A percentile compares a stretch with the other conserved stretches of the same genome.
Conservation (phyloP, 1,140 invertebrate species). For the Zophobas morio region DNA sequence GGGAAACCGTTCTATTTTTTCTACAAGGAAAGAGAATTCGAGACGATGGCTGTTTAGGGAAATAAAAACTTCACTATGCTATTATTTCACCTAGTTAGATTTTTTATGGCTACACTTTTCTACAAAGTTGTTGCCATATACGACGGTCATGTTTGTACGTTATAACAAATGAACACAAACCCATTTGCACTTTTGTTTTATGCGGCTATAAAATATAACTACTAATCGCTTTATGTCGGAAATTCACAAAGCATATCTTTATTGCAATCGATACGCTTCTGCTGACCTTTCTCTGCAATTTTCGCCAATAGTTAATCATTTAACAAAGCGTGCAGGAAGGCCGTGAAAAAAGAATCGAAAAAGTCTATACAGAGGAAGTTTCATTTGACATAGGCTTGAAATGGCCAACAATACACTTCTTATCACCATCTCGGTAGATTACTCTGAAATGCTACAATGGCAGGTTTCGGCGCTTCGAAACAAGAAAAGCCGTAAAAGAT, state of each 20-base stretch:
- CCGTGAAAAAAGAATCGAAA: neutral
- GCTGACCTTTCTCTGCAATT: neutral
- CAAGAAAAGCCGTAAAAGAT: constrained; percentile 41
- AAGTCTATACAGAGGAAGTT: constrained; percentile 3
- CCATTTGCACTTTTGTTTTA: constrained; percentile 32
- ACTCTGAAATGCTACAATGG: constrained; percentile 36
- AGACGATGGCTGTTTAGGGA: neutral
- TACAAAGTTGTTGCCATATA: too few species aligned
- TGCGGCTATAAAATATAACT: constrained; percentile 14
- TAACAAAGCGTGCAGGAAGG: neutral
- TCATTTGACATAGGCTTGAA: constrained; percentile 30
- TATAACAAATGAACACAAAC: constrained; percentile 30
- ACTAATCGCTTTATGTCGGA: constrained; percentile 11
- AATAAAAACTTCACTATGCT: neutral
- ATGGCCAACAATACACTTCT: constrained; percentile 29
- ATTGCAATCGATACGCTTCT: constrained; percentile 3
- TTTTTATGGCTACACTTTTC: too few species aligned
- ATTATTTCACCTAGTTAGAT: too few species aligned
- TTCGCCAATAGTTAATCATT: neutral
- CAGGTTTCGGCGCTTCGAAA: constrained; percentile 27
- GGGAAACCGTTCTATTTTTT: neutral
- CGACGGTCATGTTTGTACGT: constrained; percentile 6
- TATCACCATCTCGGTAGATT: constrained; percentile 32
- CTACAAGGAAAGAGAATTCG: neutral
- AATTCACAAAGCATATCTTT: neutral